Conservation (phyloP, 2,797 vertebrate genomes). For the Eulemur rubriventer region DNA sequence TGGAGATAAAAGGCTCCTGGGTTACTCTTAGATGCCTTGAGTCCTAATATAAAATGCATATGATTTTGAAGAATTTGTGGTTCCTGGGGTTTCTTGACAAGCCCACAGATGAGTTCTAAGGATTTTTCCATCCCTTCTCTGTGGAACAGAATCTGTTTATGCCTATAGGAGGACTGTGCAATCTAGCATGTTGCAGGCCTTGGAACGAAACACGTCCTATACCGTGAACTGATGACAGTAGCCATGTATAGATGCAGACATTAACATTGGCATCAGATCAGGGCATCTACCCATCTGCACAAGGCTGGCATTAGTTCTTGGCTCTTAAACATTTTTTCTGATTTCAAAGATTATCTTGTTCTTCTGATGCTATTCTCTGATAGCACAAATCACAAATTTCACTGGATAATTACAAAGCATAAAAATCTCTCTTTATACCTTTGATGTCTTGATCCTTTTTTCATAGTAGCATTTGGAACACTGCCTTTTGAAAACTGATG, state of each 20-base stretch:
- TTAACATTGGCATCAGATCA: constrained; percentile 9
- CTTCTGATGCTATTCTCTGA: constrained; percentile 15
- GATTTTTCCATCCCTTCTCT: background rate
- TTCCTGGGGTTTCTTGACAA: constrained; percentile 19
- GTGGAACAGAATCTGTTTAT: background rate
- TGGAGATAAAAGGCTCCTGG: background rate
- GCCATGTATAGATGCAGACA: background rate
- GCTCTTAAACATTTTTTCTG: constrained; percentile 32
- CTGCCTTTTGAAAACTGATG: constrained; percentile 24
- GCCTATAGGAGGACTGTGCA: background rate
- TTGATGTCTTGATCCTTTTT: constrained; percentile 13
- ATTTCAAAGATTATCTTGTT: constrained; percentile 46
- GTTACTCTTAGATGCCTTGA: background rate
- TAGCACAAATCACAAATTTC: constrained; percentile 2
- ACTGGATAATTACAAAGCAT: background rate
- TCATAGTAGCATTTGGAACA: background rate
- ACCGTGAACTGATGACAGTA: background rate
- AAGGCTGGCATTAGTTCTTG: background rate
- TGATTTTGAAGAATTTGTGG: constrained; percentile 46
- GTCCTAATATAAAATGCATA: background rate
- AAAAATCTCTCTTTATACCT: constrained; percentile 9
- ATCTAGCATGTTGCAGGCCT: background rate
- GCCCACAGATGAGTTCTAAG: background rate
- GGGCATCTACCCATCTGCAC: background rate
- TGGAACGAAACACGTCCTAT: background rate